These are phyloP conservation scores for Thermophis baileyi DNA, from an alignment of 2,113 vertebrate species.

Conservation along the genomic window DNA sequence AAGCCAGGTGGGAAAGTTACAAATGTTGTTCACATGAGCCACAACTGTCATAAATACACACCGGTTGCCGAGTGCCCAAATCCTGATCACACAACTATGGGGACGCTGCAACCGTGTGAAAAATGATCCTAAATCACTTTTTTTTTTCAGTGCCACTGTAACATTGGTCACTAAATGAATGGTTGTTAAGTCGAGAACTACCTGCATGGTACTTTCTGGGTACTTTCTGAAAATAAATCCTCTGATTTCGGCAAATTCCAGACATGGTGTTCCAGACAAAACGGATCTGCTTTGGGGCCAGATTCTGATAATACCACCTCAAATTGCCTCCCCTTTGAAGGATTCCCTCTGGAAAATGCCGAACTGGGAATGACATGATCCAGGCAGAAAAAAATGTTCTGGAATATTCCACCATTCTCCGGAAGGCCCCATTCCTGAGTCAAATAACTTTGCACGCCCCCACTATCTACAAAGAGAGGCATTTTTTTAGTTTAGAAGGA, in stretches of 20 bases:
- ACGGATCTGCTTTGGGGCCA: not conserved
- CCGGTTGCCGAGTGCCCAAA: too few species aligned
- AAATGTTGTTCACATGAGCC: too few species aligned
- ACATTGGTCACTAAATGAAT: too few species aligned
- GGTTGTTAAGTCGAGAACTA: too few species aligned
- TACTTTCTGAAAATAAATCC: not conserved
- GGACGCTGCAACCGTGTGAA: too few species aligned
- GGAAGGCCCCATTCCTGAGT: not conserved
- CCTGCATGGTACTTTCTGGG: too few species aligned
- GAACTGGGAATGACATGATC: not conserved
- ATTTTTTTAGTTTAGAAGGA: not conserved
- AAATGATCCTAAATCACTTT: too few species aligned
- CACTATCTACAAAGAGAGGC: not conserved
- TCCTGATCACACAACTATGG: too few species aligned
- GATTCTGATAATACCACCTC: not conserved
- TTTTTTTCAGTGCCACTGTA: too few species aligned
- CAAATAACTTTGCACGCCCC: not conserved
- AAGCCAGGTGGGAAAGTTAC: too few species aligned
- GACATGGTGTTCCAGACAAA: not conserved
- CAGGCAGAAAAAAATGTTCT: not conserved
- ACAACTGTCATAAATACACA: too few species aligned
- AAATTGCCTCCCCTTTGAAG: not conserved
- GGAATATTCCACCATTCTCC: not conserved
- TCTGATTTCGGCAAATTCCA: not conserved
- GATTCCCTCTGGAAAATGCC: not conserved